Conservation (phyloP, 37 sponge, comb jelly and placozoan genomes). For the Petrosia ficiformis region DNA sequence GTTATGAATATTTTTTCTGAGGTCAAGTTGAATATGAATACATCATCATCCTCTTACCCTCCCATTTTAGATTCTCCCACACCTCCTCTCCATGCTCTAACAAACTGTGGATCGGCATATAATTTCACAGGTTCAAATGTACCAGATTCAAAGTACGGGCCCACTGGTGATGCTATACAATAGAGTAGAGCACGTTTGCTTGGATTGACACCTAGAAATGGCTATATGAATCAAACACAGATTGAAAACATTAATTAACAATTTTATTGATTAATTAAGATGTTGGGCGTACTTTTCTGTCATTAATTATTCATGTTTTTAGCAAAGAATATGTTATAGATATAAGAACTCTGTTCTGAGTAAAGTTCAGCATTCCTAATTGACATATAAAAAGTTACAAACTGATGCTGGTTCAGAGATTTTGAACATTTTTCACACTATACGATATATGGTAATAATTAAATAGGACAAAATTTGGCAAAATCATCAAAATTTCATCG, state of each 20-base stretch:
- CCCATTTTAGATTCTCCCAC: slow-evolving; percentile 89
- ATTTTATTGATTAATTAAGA: no score
- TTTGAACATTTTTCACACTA: no score
- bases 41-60: slow-evolving; percentile 53
- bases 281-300: no score
- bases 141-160: slow-evolving; percentile 91
- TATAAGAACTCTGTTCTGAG: no score
- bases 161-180: slow-evolving; percentile 86
- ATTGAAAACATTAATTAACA: neutral
- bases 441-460: no score
- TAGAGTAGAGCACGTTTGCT: slow-evolving; percentile 78
- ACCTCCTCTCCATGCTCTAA: slow-evolving; percentile 95
- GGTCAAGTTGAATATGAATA: neutral
- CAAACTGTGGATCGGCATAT: slow-evolving; percentile 85
- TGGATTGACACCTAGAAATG: slow-evolving; percentile 78
- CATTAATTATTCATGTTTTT: no score
- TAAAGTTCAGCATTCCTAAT: no score
- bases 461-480: no score
- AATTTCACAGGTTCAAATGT: slow-evolving; percentile 85
- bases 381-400: no score
- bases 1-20: neutral
- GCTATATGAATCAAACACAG: slow-evolving; percentile 31
- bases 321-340: no score
- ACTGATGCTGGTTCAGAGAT: no score
- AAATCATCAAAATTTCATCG: no score